Evolutionary conservation across 2,113 vertebrate species (phyloP).

Genomic region (Xiphophorus couchianus): DNA sequence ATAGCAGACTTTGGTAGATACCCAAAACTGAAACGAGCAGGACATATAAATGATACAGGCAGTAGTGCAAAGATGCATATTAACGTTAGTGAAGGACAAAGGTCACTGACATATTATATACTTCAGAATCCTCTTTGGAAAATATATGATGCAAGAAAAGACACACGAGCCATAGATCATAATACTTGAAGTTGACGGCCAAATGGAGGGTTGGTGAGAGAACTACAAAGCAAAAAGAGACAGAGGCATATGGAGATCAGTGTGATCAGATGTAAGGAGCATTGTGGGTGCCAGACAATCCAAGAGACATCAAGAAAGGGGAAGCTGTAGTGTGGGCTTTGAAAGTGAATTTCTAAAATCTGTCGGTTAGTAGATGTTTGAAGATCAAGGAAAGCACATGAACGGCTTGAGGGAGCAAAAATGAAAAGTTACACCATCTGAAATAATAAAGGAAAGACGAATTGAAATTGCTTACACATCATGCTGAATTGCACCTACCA

Average conservation of each 20-base stretch:
- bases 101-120: slow-evolving; percentile 15
- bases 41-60: slow-evolving; percentile 17
- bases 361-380: slow-evolving; percentile 46
- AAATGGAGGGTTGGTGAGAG: slow-evolving; percentile 12
- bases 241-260: slow-evolving; percentile 12
- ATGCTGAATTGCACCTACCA: too few relatives aligned
- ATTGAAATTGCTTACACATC: too few relatives aligned
- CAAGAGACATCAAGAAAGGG: slow-evolving; percentile 14
- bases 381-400: slow-evolving; percentile 48
- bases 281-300: slow-evolving; percentile 4
- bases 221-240: slow-evolving; percentile 7
- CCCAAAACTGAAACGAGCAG: slow-evolving; percentile 16
- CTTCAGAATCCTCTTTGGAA: slow-evolving; percentile 12
- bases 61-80: slow-evolving; percentile 13
- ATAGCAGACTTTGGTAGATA: slow-evolving; percentile 33
- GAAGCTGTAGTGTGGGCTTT: slow-evolving; percentile 30
- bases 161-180: slow-evolving; percentile 2
- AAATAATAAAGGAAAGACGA: neutral
- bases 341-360: slow-evolving; percentile 49
- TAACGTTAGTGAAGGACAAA: slow-evolving; percentile 11
- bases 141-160: slow-evolving; percentile 17
- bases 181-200: slow-evolving; percentile 25
- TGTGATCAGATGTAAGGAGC: slow-evolving; percentile 21
- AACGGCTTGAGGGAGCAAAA: slow-evolving; percentile 12
- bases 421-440: slow-evolving; percentile 9